Evolutionary conservation across 2,888 invertebrate species (phyloP), one percentile per base, ranked within the genome.

Genomic region (Trissoscelio sp.): DNA sequence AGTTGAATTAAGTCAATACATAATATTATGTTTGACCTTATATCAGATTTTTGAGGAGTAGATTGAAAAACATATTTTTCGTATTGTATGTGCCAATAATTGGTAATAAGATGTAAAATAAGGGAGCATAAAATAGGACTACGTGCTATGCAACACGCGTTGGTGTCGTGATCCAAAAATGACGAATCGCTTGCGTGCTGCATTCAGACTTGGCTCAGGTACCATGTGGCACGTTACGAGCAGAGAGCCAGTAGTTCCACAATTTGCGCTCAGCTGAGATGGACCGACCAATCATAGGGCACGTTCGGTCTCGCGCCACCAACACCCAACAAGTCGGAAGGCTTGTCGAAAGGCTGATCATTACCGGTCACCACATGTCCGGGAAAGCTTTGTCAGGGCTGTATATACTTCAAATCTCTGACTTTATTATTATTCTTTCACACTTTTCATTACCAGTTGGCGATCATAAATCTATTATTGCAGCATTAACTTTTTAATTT

Each of bases 281-380:
- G 70, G 79, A 44, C 77, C 83, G 86, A 82, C 90, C 90, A 90
- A 90, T 90, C 83, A 81, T 82, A 83, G 84, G 64, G 85, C 87
- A 70, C 66, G 83, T 58, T 83, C 73, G 83, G 82, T 82, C 89
- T 90, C 90, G 89, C 90, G 89, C 90, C 90, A 90, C 89, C 88
- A 87, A 85, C 83, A 86, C 84, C 83, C 83, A 78, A 79, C 89
- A 88, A 89, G 89, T 89, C 83, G 66, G 53, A 42, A 74, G 72
- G 16, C 72, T 58, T 12, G 51, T 55, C 14, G 44, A 69, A 69
- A 69, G 34, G 11, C 66, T 66, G 31, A 46, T 67, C 57, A 58
- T 72, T 79, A 72, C 79, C 53, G 66, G 42, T 7, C 70, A 72
- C 69, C 78, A 78, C 70, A 62, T 62, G 69, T 53, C 31, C 53